A percentile compares a stretch with the other conserved stretches of the same genome.
phyloP scores from a whole-genome alignment of 2,797 vertebrate genomes.

The Manis crassicaudata region DNA sequence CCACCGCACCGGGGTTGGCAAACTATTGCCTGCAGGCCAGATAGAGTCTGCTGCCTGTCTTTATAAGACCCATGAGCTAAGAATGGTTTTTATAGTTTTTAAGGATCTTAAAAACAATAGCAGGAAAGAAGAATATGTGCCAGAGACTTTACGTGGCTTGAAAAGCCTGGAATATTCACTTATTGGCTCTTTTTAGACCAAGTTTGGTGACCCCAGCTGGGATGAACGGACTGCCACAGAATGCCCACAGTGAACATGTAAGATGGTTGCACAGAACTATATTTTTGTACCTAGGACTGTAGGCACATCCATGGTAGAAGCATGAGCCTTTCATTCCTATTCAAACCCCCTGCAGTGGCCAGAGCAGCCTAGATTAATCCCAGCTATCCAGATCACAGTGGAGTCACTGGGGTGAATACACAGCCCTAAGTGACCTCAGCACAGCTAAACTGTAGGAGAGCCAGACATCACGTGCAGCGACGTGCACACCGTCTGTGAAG shows the following conservation, averaged over 20 bases:
- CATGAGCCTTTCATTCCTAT: background rate
- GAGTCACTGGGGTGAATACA: background rate
- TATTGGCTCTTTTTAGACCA: background rate
- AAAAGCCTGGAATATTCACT: background rate
- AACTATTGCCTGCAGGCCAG: background rate
- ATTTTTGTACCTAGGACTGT: accelerated
- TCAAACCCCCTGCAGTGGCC: background rate
- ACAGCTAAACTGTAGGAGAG: background rate
- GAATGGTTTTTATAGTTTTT: background rate
- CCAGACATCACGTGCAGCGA: background rate
- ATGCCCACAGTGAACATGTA: accelerated
- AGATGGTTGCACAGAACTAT: background rate
- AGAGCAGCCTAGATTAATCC: background rate
- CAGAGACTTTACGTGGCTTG: too few species aligned
- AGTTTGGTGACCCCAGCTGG: accelerated
- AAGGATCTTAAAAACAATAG: background rate
- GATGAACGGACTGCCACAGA: background rate
- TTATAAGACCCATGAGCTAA: background rate
- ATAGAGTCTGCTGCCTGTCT: background rate
- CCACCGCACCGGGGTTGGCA: background rate
- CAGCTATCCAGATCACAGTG: background rate
- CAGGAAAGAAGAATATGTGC: background rate
- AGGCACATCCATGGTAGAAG: background rate
- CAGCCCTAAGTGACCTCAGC: accelerated
- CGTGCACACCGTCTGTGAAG: background rate